phyloP scores from a whole-genome alignment of 2,113 vertebrate genomes.

The Pseudorhombus dupliciocellatus region DNA sequence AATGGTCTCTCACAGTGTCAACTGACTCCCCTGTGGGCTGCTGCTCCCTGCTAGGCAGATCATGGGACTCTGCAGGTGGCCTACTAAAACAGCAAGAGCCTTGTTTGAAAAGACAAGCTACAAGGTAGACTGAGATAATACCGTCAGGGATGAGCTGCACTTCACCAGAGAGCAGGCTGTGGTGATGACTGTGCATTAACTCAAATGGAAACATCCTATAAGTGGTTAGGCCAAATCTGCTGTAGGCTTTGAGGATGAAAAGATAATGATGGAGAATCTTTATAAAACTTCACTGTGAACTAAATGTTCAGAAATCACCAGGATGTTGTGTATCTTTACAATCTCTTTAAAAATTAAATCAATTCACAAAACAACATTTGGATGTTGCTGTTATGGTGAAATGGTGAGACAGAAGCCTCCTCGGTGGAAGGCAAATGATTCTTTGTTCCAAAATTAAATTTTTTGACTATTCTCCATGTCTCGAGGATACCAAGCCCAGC shows the following conservation, averaged over 20 bases:
- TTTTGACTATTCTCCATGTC: not conserved
- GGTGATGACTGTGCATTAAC: conserved; percentile 17
- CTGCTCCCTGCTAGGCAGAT: conserved; percentile 57
- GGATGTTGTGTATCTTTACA: too few species aligned
- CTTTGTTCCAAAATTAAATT: not conserved
- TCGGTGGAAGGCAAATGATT: not conserved
- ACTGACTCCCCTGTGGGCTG: conserved; percentile 72
- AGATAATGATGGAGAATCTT: not conserved
- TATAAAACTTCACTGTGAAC: not conserved
- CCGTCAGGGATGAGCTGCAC: not conserved
- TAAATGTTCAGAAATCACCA: too few species aligned
- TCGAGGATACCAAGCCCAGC: not conserved
- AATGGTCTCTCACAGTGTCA: conserved; percentile 65
- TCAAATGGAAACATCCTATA: conserved; percentile 18
- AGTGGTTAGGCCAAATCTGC: not conserved
- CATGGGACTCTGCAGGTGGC: conserved; percentile 75
- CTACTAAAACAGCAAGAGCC: conserved; percentile 57
- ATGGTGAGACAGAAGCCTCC: not conserved
- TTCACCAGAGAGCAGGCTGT: conserved; percentile 17
- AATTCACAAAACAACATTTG: not conserved
- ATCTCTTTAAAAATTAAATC: not conserved
- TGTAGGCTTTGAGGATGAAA: not conserved
- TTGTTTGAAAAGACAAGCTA: conserved; percentile 60
- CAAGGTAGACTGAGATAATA: conserved; percentile 53
- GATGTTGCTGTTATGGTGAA: not conserved